Base-by-base conservation (phyloP, 2,888 invertebrate genomes). In the Venusia cambrica region DNA sequence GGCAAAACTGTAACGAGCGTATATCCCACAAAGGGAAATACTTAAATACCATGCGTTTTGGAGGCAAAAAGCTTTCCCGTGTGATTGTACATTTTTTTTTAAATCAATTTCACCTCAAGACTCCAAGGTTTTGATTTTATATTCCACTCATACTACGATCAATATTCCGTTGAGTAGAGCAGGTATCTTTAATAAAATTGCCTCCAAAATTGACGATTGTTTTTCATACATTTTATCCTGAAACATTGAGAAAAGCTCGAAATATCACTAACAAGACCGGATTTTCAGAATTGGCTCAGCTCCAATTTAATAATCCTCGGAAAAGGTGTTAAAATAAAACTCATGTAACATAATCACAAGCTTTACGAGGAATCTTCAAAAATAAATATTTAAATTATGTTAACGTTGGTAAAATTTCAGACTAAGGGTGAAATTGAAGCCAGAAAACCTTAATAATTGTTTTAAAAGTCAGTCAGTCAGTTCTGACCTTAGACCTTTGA, bases 21-120 rank as follows among this genome's bases (percentile, higher is more conserved):
- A 40, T 51, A 56, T 50, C 41, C 48, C 50, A 59, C 56, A 60
- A 66, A 64, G 58, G 53, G 45, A 54, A 54, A 58, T 50, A 41
- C 47, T 56, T 56, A 56, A 54, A 48, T 57, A 49, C 48, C 51
- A 34, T 44, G 39, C 38, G 35, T 40, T 45, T 45, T 35, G 34
- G 18, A 28, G 37, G 37, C 40, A 51, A 48, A 45, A 47, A 38
- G 48, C 43, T 45, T 42, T 45, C 35, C 39, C 38, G 29, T 32
- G 38, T 35, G 43, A 45, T 48, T 43, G 43, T 49, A 4, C 15
- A 3, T 1, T 14, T 25, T 25, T 25, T 13, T 14, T 24, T n/a
- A n/a, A n/a, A n/a, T n/a, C n/a, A n/a, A n/a, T n/a, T n/a, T n/a
- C n/a, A n/a, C n/a, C n/a, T n/a, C n/a, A n/a, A n/a, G n/a, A n/a